These are phyloP conservation scores for Epsilonema sp. DNA, from an alignment of 2,888 invertebrate species.

Conservation along the genomic window DNA sequence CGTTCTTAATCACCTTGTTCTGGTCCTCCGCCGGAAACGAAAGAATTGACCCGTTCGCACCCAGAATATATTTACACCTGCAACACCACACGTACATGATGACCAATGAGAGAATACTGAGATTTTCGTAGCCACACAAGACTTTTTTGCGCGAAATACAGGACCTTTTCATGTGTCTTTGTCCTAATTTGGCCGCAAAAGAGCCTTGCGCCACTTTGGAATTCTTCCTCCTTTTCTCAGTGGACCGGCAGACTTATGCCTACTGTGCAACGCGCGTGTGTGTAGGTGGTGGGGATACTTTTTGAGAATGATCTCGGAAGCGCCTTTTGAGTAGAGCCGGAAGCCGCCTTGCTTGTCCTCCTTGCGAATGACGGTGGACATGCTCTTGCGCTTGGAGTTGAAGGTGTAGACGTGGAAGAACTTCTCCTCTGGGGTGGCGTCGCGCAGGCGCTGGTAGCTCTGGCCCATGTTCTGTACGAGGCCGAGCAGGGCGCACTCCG, in stretches of 20 bases:
- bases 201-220: too few species aligned
- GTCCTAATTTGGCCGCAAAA: too few species aligned
- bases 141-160: too few species aligned
- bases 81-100: not conserved
- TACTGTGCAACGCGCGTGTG: too few species aligned
- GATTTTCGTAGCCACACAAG: too few species aligned
- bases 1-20: slow-evolving; percentile 29
- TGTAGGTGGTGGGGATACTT: too few species aligned
- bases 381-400: slow-evolving; percentile 94
- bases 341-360: slow-evolving; percentile 53
- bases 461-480: slow-evolving; percentile 73
- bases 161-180: too few species aligned
- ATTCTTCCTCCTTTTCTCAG: too few species aligned
- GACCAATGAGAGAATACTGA: too few species aligned
- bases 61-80: slow-evolving; percentile 10
- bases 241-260: too few species aligned
- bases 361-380: slow-evolving; percentile 74
- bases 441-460: slow-evolving; percentile 73
- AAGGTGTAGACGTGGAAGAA: slow-evolving; percentile 49
- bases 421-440: slow-evolving; percentile 38
- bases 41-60: slow-evolving; percentile 20
- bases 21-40: slow-evolving; percentile 28
- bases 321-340: slow-evolving; percentile 85
- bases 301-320: slow-evolving; percentile 93
- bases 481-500: slow-evolving; percentile 88